These are phyloP conservation scores for Phalacrocorax pelagicus DNA, from an alignment of 2,113 vertebrate species.

Conservation along the genomic window DNA sequence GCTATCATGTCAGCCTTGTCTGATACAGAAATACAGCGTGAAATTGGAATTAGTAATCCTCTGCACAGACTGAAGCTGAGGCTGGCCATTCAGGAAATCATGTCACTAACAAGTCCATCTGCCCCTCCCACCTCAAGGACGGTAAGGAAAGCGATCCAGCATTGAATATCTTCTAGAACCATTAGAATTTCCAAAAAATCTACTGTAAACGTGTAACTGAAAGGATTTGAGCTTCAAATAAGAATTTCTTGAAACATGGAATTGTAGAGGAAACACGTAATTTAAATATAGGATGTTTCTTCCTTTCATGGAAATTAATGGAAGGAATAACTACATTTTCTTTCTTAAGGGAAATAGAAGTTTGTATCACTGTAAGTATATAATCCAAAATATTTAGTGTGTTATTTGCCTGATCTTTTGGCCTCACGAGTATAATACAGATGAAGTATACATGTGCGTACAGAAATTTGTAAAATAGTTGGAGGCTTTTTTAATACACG, in stretches of 20 bases:
- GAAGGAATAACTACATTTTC: background rate
- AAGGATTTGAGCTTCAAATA: background rate
- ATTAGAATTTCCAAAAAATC: background rate
- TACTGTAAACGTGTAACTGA: background rate
- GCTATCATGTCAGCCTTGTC: conserved; percentile 98
- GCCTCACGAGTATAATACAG: background rate
- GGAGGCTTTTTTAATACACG: background rate
- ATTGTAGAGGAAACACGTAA: background rate
- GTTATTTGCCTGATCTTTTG: background rate
- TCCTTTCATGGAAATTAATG: background rate
- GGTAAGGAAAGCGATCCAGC: conserved; percentile 72
- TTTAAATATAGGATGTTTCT: background rate
- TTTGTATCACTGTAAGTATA: background rate
- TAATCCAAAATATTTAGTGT: background rate
- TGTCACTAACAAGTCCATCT: conserved; percentile 96
- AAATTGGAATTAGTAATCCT: conserved; percentile 97
- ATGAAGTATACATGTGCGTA: background rate
- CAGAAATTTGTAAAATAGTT: background rate
- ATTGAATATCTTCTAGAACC: background rate
- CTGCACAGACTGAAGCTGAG: conserved; percentile 93
- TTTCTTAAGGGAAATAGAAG: background rate
- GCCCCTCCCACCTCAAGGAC: conserved; percentile 95
- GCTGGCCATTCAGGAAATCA: conserved; percentile 97
- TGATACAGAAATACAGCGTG: conserved; percentile 96
- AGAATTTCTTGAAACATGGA: background rate